Evolutionary conservation across 2,888 invertebrate genomes (phyloP).

Genomic region (Dendrolimus pini): DNA sequence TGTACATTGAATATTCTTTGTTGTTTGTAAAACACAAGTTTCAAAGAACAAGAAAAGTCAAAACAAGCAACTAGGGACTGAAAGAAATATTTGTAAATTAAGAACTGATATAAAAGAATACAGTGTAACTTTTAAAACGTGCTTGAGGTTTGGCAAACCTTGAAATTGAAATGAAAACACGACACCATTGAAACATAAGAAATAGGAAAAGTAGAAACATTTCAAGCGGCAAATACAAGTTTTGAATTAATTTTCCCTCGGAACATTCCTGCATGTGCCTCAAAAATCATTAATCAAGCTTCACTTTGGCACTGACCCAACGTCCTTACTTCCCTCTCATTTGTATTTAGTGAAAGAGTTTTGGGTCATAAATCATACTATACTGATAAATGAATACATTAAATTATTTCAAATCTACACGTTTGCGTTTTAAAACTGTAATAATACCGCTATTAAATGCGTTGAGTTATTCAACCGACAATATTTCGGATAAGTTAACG

Average conservation of each 20-base stretch:
- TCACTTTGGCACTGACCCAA: constrained; percentile 73
- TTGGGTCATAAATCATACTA: constrained; percentile 63
- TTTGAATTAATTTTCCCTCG: constrained; percentile 53
- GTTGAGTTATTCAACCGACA: constrained; percentile 37
- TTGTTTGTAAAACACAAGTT: too few species aligned
- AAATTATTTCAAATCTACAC: constrained; percentile 55
- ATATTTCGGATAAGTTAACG: constrained; percentile 42
- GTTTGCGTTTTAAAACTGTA: constrained; percentile 31
- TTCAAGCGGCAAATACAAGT: constrained; percentile 25
- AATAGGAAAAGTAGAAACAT: background rate
- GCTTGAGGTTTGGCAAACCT: too few species aligned
- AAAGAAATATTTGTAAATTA: too few species aligned
- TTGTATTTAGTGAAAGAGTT: constrained; percentile 73
- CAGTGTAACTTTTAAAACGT: too few species aligned
- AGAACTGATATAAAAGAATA: too few species aligned
- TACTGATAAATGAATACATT: constrained; percentile 67
- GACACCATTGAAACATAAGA: too few species aligned
- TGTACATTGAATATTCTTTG: too few species aligned
- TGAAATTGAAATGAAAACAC: too few species aligned
- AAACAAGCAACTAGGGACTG: too few species aligned
- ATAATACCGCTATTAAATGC: constrained; percentile 17
- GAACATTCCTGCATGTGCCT: constrained; percentile 53
- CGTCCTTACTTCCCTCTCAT: constrained; percentile 65
- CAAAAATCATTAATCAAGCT: constrained; percentile 70
- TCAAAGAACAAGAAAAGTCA: too few species aligned